Percentiles rank a stretch among this genome's conserved stretches.
These are phyloP conservation scores for Coluber constrictor DNA, from an alignment of 2,797 vertebrate species.

Conservation along the genomic window DNA sequence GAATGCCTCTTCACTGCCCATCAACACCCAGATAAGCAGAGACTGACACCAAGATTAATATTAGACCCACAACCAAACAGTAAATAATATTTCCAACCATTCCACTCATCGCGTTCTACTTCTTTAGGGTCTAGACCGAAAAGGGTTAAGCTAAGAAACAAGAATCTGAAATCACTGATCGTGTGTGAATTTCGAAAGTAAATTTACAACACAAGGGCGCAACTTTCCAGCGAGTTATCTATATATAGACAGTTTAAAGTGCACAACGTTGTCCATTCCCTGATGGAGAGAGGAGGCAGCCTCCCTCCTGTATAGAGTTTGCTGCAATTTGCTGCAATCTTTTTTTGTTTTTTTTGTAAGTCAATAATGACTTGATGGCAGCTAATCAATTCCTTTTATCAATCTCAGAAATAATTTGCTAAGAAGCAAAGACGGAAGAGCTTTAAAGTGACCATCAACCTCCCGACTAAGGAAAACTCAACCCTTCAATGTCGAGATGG, in stretches of 20 bases:
- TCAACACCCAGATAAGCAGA: neutral
- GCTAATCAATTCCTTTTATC: neutral
- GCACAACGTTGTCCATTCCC: neutral
- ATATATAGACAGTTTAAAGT: neutral
- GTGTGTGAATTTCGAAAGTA: neutral
- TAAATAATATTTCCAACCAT: neutral
- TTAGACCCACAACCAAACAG: neutral
- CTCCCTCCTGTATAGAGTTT: neutral
- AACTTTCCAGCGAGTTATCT: neutral
- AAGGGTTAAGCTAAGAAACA: neutral
- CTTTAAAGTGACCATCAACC: neutral
- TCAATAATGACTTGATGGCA: neutral
- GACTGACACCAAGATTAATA: neutral
- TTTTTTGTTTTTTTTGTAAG: neutral
- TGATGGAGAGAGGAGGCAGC: neutral
- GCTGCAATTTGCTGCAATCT: neutral
- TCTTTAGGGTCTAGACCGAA: neutral
- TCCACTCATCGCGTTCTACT: neutral
- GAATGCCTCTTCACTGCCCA: neutral
- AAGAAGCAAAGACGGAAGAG: neutral
- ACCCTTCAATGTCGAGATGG: neutral
- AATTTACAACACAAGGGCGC: neutral
- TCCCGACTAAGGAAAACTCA: neutral
- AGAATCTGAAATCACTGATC: neutral
- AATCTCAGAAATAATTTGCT: neutral